phyloP scores from a whole-genome alignment of 1,140 invertebrate genomes.

The Diorhabda sublineata region DNA sequence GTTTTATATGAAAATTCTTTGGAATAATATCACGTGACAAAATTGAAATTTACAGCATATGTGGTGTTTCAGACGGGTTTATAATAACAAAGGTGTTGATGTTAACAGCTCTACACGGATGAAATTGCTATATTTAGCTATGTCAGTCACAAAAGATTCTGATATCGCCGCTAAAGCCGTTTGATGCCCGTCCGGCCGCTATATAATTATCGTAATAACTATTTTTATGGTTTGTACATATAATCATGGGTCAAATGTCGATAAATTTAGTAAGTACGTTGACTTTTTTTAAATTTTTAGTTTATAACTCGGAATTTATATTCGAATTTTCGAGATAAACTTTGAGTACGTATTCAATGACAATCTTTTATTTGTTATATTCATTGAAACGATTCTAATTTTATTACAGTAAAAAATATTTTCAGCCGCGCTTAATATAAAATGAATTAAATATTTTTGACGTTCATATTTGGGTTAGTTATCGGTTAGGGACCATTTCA shows the following conservation, averaged over 20 bases:
- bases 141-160: constrained; percentile 15
- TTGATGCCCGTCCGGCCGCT: constrained; percentile 8
- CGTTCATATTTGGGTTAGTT: too few relatives aligned
- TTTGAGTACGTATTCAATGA: too few relatives aligned
- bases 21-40: background rate
- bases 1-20: background rate
- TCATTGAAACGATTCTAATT: too few relatives aligned
- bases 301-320: too few relatives aligned
- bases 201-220: constrained; percentile 20
- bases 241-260: constrained; percentile 15
- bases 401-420: too few relatives aligned
- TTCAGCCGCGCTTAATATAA: too few relatives aligned
- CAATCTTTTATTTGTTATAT: too few relatives aligned
- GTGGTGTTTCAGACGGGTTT: background rate
- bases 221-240: constrained; percentile 17
- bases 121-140: constrained; percentile 20
- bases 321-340: too few relatives aligned
- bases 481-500: too few relatives aligned
- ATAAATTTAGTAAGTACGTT: constrained; percentile 15
- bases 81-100: constrained; percentile 18
- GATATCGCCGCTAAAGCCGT: constrained; percentile 3
- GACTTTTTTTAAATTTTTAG: background rate
- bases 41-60: background rate
- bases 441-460: too few relatives aligned
- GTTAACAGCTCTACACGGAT: constrained; percentile 16